Base-by-base conservation (phyloP, 2,888 invertebrate species). In the Cepaea hortensis region DNA sequence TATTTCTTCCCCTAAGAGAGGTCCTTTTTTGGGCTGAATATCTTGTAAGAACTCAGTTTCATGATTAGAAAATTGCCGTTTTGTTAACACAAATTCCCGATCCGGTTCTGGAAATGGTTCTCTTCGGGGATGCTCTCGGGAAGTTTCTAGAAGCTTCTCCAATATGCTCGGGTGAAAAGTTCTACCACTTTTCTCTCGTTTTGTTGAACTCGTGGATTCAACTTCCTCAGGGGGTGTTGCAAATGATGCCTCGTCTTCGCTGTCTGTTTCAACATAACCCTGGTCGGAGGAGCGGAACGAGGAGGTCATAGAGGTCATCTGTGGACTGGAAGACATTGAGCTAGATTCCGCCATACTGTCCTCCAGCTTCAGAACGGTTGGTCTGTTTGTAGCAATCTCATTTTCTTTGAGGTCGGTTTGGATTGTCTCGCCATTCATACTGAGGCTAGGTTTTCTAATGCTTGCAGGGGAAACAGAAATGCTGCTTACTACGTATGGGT, bases 141-240 rank as follows among this genome's bases (percentile, higher is more conserved):
- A 20, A 13, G 70, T 61, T 55, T 82, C 72, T 2, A 82, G 48
- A 23, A 82, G 72, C n/a, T 61, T 80, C 35, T 79, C 35, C 9
- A 82, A 50, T 7, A 73, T 35, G 23, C 18, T 55, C 11, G 82
- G 72, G 55, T 35, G 1, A 35, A 82, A 55, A 13, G 50, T 82
- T 23, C 82, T 72, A n/a, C 72, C 9, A 4, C n/a, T 9, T 13
- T 35, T 20, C 55, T 82, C 72, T 11, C 55, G 76, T 18, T 77
- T 61, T 11, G 18, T 73, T 81, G 20, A 72, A 61, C 18, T 65
- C 65, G n/a, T 61, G 11, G 23, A 23, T 61, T 81, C 84, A 3
- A 80, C 77, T 50, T 87, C 87, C 62, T 88, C 88, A 1, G 88
- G 88, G 15, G 88, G 88, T 23, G 88, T 88, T 9, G 88, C 85